Base-by-base conservation (phyloP, 2,888 invertebrate genomes). In the Macaria liturata region DNA sequence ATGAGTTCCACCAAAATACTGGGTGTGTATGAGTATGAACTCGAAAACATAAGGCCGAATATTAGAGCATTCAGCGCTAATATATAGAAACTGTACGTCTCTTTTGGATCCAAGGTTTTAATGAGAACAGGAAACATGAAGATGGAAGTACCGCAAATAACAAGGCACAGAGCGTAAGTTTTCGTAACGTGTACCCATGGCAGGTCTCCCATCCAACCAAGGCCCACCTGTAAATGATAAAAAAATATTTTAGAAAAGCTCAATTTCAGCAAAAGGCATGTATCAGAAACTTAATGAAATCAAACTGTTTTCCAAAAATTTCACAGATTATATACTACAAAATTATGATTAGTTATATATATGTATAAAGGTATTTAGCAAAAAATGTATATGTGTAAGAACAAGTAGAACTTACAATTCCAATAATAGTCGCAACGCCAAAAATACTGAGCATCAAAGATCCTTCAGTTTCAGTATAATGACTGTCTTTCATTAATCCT, bases 31-130 rank as follows among this genome's bases (percentile, higher is more conserved):
- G 97, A 96, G 82, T 98, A 98, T 60, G 96, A 97, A 74, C 97
- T 98, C 43, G 97, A 97, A 80, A 98, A 97, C 74, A 96, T 96
- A 48, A 98, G 92, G 0, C 98, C 98, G 79, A 98, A 98, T 44
- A 95, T 83, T 1, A 95, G 94, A 34, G 94, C 94, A 55, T 92
- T 91, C 43, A 86, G 61, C 6, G 92, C 90, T 45, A 94, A 72
- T 32, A 92, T 76, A 65, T 89, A 86, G 73, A 93, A 94, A 68
- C 92, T 90, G 68, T 85, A 81, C 0, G 88, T 81, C 8, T 76
- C 74, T 32, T 71, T 69, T 0, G 86, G 78, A 44, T 89, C 86
- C 75, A 86, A 71, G 3, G 76, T 57, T 9, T 80, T 71, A 0
- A 93, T 93, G 32, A 93, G 80, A 30, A 94, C 80, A 0, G 95